phyloP scores from a whole-genome alignment of 2,888 invertebrate genomes.

The Stenodera caucasica region DNA sequence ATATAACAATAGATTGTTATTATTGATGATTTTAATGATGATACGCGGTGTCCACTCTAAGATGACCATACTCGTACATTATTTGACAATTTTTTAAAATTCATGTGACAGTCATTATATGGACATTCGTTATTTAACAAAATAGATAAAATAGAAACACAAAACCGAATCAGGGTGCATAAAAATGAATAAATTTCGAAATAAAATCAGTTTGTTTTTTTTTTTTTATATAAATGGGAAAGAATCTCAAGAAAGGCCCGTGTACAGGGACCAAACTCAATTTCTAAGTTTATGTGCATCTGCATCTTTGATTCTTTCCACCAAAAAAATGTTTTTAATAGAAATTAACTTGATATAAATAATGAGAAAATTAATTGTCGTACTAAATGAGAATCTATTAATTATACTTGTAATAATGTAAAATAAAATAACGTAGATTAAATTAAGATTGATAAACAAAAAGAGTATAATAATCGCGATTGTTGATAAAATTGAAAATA shows the following conservation, averaged over 20 bases:
- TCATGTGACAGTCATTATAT: no score
- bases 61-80: neutral
- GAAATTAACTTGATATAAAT: slow-evolving; percentile 3
- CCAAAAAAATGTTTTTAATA: neutral
- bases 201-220: slow-evolving; percentile 14
- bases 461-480: slow-evolving; percentile 9
- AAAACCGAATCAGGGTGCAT: slow-evolving; percentile 23
- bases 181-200: slow-evolving; percentile 21
- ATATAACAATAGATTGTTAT: neutral
- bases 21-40: neutral
- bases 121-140: neutral
- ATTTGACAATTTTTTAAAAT: neutral
- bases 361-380: slow-evolving; percentile 10
- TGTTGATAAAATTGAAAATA: slow-evolving; percentile 10
- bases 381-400: neutral
- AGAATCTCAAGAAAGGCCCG: slow-evolving; percentile 29
- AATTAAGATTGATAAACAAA: slow-evolving; percentile 14
- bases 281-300: slow-evolving; percentile 32
- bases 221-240: slow-evolving; percentile 14
- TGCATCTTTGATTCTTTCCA: slow-evolving; percentile 38
- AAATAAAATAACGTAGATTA: neutral
- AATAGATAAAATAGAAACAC: slow-evolving; percentile 13
- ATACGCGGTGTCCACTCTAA: neutral
- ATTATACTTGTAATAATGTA: neutral
- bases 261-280: slow-evolving; percentile 44